Percentiles rank a stretch among this genome's conserved stretches.
Evolutionary conservation across 2,888 invertebrate genomes (phyloP).

Genomic region (Ophion slaviceki): DNA sequence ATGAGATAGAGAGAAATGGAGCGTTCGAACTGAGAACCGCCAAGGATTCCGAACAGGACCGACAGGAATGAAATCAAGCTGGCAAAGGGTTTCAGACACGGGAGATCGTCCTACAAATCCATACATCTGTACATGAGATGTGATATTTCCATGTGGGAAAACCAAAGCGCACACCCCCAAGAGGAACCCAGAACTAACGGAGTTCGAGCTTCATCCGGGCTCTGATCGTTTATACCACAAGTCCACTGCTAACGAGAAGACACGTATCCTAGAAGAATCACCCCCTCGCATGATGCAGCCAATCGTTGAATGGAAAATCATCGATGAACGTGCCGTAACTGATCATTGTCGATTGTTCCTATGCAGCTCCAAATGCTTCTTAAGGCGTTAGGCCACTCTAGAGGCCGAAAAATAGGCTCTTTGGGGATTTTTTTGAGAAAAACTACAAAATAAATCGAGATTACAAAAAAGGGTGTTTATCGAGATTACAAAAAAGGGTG

Average conservation of each 20-base stretch:
- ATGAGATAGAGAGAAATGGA: constrained; percentile 73
- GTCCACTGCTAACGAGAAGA: background rate
- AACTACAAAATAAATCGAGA: no score
- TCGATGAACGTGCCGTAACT: background rate
- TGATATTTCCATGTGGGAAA: background rate
- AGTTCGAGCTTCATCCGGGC: background rate
- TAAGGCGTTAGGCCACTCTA: background rate
- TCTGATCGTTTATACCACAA: background rate
- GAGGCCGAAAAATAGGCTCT: no score
- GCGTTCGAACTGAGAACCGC: constrained; percentile 66
- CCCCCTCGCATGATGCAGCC: background rate
- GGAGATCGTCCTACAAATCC: constrained; percentile 71
- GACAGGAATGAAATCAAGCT: constrained; percentile 74
- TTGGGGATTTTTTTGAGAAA: no score
- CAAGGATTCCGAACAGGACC: constrained; percentile 71
- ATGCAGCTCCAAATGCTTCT: background rate
- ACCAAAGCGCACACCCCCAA: background rate
- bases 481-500: no score
- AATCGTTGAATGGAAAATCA: background rate
- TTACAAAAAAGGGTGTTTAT: no score
- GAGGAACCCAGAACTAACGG: background rate
- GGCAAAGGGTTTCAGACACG: constrained; percentile 79
- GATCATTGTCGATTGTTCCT: background rate
- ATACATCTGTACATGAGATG: constrained; percentile 67
- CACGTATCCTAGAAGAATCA: background rate